These are phyloP conservation scores for Lutjanus argentimaculatus DNA, from an alignment of 2,797 vertebrate genomes.

Conservation along the genomic window DNA sequence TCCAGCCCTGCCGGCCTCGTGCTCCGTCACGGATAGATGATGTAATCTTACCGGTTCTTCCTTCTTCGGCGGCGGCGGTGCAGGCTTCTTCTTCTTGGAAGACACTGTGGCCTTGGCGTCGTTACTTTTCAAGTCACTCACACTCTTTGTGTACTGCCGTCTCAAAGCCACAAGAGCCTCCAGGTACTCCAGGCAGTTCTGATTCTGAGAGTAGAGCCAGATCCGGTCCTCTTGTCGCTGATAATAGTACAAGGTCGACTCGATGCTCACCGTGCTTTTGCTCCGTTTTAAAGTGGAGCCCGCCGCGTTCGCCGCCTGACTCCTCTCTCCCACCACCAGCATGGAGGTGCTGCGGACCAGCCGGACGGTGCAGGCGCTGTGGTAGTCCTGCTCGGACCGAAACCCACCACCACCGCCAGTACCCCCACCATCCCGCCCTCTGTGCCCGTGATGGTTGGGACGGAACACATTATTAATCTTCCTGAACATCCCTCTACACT, in stretches of 20 bases:
- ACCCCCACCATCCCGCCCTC: conserved; percentile 46
- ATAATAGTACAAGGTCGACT: conserved; percentile 87
- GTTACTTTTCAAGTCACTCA: conserved; percentile 87
- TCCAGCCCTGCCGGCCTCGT: not conserved
- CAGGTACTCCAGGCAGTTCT: conserved; percentile 95
- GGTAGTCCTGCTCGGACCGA: conserved; percentile 77
- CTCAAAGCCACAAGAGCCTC: conserved; percentile 94
- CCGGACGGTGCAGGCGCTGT: conserved; percentile 86
- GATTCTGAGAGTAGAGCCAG: conserved; percentile 93
- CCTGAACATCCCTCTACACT: conserved; percentile 89
- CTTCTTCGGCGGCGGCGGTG: conserved; percentile 73
- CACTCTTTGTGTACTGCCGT: conserved; percentile 90
- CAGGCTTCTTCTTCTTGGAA: conserved; percentile 81
- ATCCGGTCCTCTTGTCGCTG: conserved; percentile 91
- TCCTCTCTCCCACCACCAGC: conserved; percentile 89
- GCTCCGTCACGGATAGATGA: not conserved
- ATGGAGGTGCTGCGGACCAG: conserved; percentile 96
- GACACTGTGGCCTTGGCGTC: conserved; percentile 77
- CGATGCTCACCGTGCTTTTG: conserved; percentile 90
- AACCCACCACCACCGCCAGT: conserved; percentile 28
- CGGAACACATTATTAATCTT: conserved; percentile 94
- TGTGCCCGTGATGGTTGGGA: conserved; percentile 83
- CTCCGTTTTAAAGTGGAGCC: conserved; percentile 90
- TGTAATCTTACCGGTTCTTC: conserved; percentile 82
- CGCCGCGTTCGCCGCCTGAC: conserved; percentile 66